Evolutionary conservation across 2,113 vertebrate species (phyloP).

Genomic region (Poecilia latipinna): DNA sequence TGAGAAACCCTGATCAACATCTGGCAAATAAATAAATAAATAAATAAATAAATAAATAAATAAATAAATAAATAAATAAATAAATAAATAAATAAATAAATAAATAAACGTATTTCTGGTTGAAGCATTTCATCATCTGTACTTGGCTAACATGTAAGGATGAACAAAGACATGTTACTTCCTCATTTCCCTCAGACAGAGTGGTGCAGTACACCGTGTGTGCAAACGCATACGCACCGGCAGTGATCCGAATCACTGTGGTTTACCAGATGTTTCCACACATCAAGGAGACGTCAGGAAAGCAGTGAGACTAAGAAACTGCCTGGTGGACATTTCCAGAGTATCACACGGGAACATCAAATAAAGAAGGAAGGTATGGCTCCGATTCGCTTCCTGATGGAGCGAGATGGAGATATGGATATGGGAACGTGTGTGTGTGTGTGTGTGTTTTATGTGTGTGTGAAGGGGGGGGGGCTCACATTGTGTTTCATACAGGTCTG

Average conservation of each 20-base stretch:
- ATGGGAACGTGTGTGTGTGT: constrained; percentile 16
- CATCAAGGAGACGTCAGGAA: constrained; percentile 18
- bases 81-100: constrained; percentile 17
- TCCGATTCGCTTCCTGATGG: constrained; percentile 26
- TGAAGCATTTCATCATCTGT: constrained; percentile 25
- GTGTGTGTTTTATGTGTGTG: constrained; percentile 7
- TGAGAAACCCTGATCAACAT: constrained; percentile 36
- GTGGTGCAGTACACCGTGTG: constrained; percentile 33
- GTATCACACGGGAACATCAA: constrained; percentile 29
- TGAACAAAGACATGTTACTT: constrained; percentile 24
- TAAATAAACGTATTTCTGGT: constrained; percentile 33
- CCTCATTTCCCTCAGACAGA: constrained; percentile 18
- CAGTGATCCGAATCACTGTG: constrained; percentile 20
- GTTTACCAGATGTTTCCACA: constrained; percentile 24
- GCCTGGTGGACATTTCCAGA: constrained; percentile 30
- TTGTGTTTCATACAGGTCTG: constrained; percentile 60
- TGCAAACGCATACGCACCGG: constrained; percentile 12
- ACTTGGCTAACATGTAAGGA: constrained; percentile 24
- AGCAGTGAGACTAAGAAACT: constrained; percentile 39
- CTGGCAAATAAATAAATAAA: no score
- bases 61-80: no score
- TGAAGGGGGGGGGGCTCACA: constrained; percentile 19
- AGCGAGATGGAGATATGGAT: constrained; percentile 4
- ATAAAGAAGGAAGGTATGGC: constrained; percentile 28
- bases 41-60: no score